Evolutionary conservation across 2,113 vertebrate species (phyloP).

Genomic region (Hepsetus odoe): DNA sequence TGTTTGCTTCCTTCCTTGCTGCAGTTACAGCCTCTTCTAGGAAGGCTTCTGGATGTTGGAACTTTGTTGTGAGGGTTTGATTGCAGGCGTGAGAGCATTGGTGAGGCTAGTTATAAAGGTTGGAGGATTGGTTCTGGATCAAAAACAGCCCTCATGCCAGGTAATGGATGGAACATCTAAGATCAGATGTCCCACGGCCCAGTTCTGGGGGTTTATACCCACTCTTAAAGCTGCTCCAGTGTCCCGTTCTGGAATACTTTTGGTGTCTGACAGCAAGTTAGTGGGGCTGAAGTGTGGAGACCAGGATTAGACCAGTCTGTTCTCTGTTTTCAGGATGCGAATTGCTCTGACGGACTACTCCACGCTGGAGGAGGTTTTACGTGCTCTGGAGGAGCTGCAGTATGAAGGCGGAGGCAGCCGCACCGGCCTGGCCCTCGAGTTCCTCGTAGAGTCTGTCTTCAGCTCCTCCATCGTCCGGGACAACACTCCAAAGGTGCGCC

Average conservation of each 20-base stretch:
- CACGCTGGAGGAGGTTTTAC: slow-evolving; percentile 72
- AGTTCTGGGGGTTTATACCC: no score
- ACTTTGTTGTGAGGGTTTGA: not conserved
- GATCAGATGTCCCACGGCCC: no score
- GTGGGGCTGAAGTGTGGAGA: not conserved
- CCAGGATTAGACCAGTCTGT: not conserved
- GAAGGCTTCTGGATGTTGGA: not conserved
- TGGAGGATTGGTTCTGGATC: no score
- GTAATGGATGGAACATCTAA: no score
- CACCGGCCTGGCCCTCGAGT: slow-evolving; percentile 77
- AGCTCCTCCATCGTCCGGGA: slow-evolving; percentile 68
- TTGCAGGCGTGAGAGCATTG: no score
- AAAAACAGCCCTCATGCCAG: no score
- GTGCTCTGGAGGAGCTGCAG: slow-evolving; percentile 73
- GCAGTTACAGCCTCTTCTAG: no score
- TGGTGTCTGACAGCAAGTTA: no score
- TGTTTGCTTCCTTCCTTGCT: no score
- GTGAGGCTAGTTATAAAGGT: no score
- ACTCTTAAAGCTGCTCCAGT: no score
- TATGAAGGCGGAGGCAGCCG: slow-evolving; percentile 74
- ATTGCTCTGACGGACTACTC: slow-evolving; percentile 81
- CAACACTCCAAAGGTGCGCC: slow-evolving; percentile 80
- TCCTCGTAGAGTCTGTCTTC: slow-evolving; percentile 75
- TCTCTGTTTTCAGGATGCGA: slow-evolving; percentile 73
- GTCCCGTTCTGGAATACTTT: no score